These are phyloP conservation scores for Vidua macroura DNA, from an alignment of 2,113 vertebrate species.

Conservation along the genomic window DNA sequence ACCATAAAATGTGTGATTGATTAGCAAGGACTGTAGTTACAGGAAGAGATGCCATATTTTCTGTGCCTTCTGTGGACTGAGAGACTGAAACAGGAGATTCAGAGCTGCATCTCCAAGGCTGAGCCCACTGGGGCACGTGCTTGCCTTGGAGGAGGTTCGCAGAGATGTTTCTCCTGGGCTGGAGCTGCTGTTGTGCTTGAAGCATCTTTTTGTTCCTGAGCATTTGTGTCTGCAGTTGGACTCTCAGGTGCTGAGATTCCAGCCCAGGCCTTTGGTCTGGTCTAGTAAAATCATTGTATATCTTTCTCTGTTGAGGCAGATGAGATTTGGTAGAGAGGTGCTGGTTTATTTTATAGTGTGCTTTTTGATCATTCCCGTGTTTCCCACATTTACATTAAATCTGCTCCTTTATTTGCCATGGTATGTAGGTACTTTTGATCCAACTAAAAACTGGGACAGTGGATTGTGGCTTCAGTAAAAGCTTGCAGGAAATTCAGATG, in stretches of 20 bases:
- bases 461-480: neutral
- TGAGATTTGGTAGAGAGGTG: neutral
- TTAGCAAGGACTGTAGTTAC: slow-evolving; percentile 41
- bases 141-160: neutral
- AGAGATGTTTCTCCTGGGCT: neutral
- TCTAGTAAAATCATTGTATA: neutral
- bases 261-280: neutral
- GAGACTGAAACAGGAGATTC: neutral
- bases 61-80: neutral
- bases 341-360: neutral
- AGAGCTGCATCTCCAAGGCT: neutral
- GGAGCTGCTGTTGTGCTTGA: neutral
- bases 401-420: accelerated
- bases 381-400: neutral
- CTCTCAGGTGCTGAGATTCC: neutral
- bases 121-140: neutral
- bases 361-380: accelerated
- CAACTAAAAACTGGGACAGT: neutral
- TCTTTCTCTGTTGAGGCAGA: neutral
- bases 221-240: neutral
- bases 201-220: neutral
- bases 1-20: slow-evolving; percentile 60
- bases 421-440: neutral
- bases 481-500: neutral
- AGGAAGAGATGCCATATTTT: slow-evolving; percentile 20